Evolutionary conservation across 2,797 vertebrate species (phyloP).

Genomic region (Gymnopithys bicolor): DNA sequence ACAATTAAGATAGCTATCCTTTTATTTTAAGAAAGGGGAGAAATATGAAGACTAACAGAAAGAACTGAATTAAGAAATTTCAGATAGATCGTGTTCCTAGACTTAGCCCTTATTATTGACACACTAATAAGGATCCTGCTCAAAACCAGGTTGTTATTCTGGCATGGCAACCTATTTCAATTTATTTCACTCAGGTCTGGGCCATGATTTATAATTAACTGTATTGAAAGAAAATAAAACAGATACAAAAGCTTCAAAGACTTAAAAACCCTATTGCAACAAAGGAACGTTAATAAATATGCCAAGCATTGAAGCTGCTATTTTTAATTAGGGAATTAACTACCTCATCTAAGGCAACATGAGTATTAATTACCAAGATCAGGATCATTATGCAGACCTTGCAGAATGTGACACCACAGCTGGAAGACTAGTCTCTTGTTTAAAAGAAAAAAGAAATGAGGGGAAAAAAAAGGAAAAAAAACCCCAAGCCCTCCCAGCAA

Average conservation of each 20-base stretch:
- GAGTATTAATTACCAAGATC: slow-evolving; percentile 30
- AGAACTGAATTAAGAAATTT: background rate
- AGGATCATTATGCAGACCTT: background rate
- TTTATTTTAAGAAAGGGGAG: background rate
- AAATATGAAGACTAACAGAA: background rate
- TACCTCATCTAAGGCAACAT: background rate
- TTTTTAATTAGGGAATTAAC: slow-evolving; percentile 62
- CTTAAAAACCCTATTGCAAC: slow-evolving; percentile 20
- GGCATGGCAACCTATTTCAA: background rate
- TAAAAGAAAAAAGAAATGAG: background rate
- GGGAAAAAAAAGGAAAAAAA: background rate
- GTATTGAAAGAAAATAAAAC: background rate
- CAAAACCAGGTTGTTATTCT: background rate
- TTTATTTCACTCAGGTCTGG: background rate
- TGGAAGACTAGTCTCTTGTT: background rate
- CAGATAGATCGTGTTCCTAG: background rate
- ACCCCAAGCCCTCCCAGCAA: background rate
- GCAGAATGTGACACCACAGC: background rate
- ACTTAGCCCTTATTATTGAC: background rate
- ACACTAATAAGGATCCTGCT: background rate
- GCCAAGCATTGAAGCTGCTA: slow-evolving; percentile 20
- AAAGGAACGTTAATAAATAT: background rate
- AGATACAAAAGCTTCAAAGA: slow-evolving; percentile 56
- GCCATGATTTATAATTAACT: slow-evolving; percentile 11
- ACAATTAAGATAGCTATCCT: background rate